Evolutionary conservation across 2,797 vertebrate genomes (phyloP), one percentile per base, ranked within the genome.

Genomic region (Hydrocynus forskahlii): DNA sequence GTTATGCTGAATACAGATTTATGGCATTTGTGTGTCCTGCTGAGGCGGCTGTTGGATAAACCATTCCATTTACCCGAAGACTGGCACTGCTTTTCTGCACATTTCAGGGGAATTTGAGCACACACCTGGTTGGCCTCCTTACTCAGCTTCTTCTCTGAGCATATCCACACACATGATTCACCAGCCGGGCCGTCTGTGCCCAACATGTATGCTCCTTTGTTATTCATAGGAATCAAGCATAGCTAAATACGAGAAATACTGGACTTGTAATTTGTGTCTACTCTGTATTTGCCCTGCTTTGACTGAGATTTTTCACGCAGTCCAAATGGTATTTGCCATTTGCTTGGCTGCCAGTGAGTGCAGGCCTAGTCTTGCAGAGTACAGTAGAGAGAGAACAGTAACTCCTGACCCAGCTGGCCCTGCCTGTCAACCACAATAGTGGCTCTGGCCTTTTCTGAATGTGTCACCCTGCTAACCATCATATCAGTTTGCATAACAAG

Each of bases 401-500:
- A 50, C 76, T 80, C 74, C 78, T 84, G 80, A 80, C 85, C 80
- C 84, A 72, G 75, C 80, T 84, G 79, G 76, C 82, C 71, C 67
- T 78, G 82, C 64, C 81, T 73, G 79, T 87, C 82, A 86, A 60
- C 60, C 75, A 14, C 57, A 60, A 75, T 84, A 83, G 76, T 10
- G n/a, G 38, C 69, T 71, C 64, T 35, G 63, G 63, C 54, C 77
- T 60, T 80, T 80, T 72, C 80, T 45, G 64, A 76, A 78, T 52
- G 67, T 71, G 84, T 81, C 80, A 74, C 67, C 38, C 52, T 79
- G 64, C 77, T 82, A 88, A 86, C 52, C 64, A 82, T 84, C 69
- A 79, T 78, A 87, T 85, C 69, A 23, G 83, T 80, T 82, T 80
- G 81, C 81, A 85, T 76, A 78, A 82, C 80, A 55, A 75, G 63